Evolutionary conservation across 2,797 vertebrate species (phyloP).

Genomic region (Acrossocheilus fasciatus): DNA sequence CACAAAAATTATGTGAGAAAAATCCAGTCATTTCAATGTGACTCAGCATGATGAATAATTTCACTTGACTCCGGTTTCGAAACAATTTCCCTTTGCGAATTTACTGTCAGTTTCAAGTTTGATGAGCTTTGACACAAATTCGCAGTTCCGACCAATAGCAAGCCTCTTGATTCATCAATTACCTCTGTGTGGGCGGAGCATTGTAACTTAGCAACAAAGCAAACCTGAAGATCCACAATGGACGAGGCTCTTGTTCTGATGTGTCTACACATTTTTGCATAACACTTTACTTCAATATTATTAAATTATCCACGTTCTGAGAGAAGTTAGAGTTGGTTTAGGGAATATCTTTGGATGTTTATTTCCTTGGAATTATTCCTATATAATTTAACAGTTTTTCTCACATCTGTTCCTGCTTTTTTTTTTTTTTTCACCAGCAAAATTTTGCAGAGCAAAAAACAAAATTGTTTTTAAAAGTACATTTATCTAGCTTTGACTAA

Average conservation of each 20-base stretch:
- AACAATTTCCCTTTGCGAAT: neutral
- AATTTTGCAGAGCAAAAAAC: neutral
- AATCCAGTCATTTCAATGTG: neutral
- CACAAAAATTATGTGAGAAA: neutral
- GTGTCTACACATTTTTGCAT: neutral
- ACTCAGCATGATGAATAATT: neutral
- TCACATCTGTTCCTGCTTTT: neutral
- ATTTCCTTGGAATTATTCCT: neutral
- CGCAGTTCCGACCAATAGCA: neutral
- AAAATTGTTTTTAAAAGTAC: neutral
- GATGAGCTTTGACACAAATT: neutral
- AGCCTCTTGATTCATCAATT: neutral
- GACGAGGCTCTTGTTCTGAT: neutral
- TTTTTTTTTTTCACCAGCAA: neutral
- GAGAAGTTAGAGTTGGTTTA: neutral
- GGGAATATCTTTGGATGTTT: neutral
- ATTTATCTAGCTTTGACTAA: neutral
- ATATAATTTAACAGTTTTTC: neutral
- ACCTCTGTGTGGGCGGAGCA: neutral
- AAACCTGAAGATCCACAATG: neutral
- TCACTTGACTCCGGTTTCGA: neutral
- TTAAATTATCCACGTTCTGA: neutral
- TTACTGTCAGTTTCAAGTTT: neutral
- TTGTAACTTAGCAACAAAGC: neutral
- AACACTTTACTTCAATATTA: neutral